These are phyloP conservation scores for Choristoneura rosaceana DNA, from an alignment of 2,888 invertebrate species.

Conservation along the genomic window DNA sequence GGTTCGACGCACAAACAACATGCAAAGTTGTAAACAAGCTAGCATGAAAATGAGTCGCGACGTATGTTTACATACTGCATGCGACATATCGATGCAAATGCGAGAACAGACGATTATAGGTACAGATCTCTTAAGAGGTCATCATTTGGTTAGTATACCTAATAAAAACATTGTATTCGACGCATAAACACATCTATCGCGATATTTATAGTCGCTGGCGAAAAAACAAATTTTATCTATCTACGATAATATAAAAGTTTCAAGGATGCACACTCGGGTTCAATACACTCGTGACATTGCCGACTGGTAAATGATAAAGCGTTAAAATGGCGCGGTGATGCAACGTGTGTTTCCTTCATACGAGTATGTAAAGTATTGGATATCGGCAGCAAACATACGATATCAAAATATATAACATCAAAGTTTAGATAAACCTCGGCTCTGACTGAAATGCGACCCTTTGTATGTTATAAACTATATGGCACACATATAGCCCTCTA, in stretches of 20 bases:
- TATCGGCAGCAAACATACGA: background rate
- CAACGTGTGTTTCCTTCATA: constrained; percentile 37
- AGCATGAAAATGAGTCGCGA: background rate
- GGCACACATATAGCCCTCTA: background rate
- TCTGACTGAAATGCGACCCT: background rate
- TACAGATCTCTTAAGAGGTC: background rate
- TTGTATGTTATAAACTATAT: background rate
- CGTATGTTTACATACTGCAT: background rate
- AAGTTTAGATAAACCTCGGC: background rate
- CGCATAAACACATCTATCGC: constrained; percentile 20
- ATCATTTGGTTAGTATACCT: background rate
- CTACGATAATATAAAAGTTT: constrained; percentile 66
- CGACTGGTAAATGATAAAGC: constrained; percentile 61
- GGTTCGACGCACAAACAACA: background rate
- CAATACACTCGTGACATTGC: constrained; percentile 79
- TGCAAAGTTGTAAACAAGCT: background rate
- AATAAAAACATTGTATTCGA: background rate
- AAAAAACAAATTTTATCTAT: constrained; percentile 65
- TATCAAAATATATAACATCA: background rate
- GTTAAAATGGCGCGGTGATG: constrained; percentile 53
- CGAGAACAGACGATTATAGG: no score
- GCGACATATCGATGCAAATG: background rate
- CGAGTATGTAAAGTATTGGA: constrained; percentile 12
- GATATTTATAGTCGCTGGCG: constrained; percentile 43
- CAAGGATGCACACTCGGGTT: constrained; percentile 74